Base-by-base conservation (phyloP, 2,797 vertebrate genomes). In the Diplodus sargus region DNA sequence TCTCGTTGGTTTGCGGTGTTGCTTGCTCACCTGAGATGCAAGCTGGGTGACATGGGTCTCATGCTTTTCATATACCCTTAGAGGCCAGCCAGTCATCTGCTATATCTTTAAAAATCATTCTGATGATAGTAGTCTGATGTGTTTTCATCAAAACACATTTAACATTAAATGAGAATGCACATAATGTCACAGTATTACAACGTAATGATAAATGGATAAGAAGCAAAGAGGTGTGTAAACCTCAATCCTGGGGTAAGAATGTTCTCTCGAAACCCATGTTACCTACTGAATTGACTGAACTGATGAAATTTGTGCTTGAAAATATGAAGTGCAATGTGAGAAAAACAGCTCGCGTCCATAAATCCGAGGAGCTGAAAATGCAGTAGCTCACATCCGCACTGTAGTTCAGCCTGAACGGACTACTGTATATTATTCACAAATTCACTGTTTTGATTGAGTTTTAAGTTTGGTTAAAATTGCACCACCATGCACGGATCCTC, bases 31-130 rank as follows among this genome's bases (percentile, higher is more conserved):
- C 85, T 74, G 74, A 91, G 87, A 89, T 87, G 90, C 90, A 91
- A 90, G 88, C 91, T 91, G 90, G 93, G 91, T 91, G 94, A 90
- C 90, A 94, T 92, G 92, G 89, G 92, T 92, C 87, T 76, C 28
- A 45, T 76, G 28, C 28, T 59, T 70, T 76, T 58, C 17, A 13
- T 30, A 11, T 34, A 25, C 22, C 48, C 43, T 52, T 17, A 57
- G 16, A 54, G 4, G 28, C 70, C 52, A 60, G 56, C 17, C 22
- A 51, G 61, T 58, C 5, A 68, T 34, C 25, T 14, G 2, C 25
- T 65, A 28, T 48, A 47, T 58, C 22, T 70, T 42, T 17, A 22
- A 48, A 9, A 7, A 14, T 14, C 0, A 62, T 22, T 73, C 42
- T 30, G 16, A 47, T 42, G 18, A 14, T 5, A 25, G 17, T 57